Evolutionary conservation across 2,888 invertebrate genomes (phyloP), one percentile per base, ranked within the genome.

Genomic region (Pherbina coryleti): DNA sequence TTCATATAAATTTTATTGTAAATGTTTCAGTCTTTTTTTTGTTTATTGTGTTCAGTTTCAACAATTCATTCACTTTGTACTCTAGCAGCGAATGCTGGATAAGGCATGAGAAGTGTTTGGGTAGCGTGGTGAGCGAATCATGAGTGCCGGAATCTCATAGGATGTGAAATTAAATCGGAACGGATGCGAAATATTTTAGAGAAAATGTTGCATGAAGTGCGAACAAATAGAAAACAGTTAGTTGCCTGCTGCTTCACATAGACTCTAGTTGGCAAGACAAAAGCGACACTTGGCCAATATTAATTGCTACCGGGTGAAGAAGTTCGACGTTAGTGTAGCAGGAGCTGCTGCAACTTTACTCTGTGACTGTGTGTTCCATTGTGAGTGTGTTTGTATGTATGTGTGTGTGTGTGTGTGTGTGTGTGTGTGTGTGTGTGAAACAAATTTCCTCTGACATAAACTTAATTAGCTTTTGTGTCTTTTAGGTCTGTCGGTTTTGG

Each of bases 391-490:
- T 14, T 70, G 69, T 17, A 9, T 67, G 71, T 22, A 8, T 9
- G 37, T 57, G 55, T 55, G 22, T 22, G 28, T 67, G 0, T 31
- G 53, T 62, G 25, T 76, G 14, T 66, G 4, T 22, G 19, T 53
- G 22, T 57, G 8, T 31, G 55, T n/a, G 22, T 70, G 69, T 17
- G 14, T 67, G 71, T 25, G 67, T 72, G 72, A 88, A 89, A 88
- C 88, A 89, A 89, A 89, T 89, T 89, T 88, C 87, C 88, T 88
- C 88, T 89, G 89, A 89, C 89, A 89, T 86, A 89, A 89, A 89
- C 89, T 89, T 89, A 89, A 89, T 89, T 89, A 89, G 89, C 88
- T 89, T 88, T 88, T 87, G 88, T 85, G 84, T 84, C 83, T 83
- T 83, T 85, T 85, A 5, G 51, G 14, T 69, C 49, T 11, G 25